phyloP scores from a whole-genome alignment of 2,797 vertebrate species.

The Trachurus trachurus region DNA sequence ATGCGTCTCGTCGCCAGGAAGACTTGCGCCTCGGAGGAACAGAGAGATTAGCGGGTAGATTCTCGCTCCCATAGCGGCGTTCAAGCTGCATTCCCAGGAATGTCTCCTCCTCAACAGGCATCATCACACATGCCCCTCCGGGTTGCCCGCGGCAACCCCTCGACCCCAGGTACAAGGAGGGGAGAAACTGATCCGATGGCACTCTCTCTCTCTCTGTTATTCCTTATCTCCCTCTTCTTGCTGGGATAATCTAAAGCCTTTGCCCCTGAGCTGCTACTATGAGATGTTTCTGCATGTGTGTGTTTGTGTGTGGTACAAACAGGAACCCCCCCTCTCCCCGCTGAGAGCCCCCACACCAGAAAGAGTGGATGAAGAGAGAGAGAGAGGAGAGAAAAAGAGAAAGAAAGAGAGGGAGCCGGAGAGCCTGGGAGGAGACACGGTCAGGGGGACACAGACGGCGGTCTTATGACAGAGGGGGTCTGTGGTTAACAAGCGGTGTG shows the following conservation, averaged over 20 bases:
- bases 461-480: slow-evolving; percentile 68
- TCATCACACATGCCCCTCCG: slow-evolving; percentile 81
- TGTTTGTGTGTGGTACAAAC: slow-evolving; percentile 31
- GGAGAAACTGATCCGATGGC: slow-evolving; percentile 78
- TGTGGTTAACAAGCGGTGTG: slow-evolving; percentile 74
- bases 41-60: slow-evolving; percentile 76
- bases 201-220: slow-evolving; percentile 28
- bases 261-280: slow-evolving; percentile 28
- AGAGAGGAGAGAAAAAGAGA: slow-evolving; percentile 13
- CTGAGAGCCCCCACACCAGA: slow-evolving; percentile 33
- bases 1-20: slow-evolving; percentile 68
- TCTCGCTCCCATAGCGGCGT: slow-evolving; percentile 66
- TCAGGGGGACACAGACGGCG: slow-evolving; percentile 28
- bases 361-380: slow-evolving; percentile 27
- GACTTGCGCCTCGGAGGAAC: slow-evolving; percentile 77
- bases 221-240: slow-evolving; percentile 34
- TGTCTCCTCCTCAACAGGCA: slow-evolving; percentile 91
- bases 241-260: slow-evolving; percentile 18
- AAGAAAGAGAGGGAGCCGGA: slow-evolving; percentile 28
- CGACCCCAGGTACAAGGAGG: slow-evolving; percentile 79
- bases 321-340: slow-evolving; percentile 24
- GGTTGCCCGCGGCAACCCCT: slow-evolving; percentile 86
- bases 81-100: slow-evolving; percentile 81
- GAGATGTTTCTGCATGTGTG: slow-evolving; percentile 28
- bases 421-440: slow-evolving; percentile 57